Percentiles rank a stretch among this genome's conserved stretches.
Evolutionary conservation across 2,797 vertebrate genomes (phyloP).

Genomic region (Cynopterus sphinx): DNA sequence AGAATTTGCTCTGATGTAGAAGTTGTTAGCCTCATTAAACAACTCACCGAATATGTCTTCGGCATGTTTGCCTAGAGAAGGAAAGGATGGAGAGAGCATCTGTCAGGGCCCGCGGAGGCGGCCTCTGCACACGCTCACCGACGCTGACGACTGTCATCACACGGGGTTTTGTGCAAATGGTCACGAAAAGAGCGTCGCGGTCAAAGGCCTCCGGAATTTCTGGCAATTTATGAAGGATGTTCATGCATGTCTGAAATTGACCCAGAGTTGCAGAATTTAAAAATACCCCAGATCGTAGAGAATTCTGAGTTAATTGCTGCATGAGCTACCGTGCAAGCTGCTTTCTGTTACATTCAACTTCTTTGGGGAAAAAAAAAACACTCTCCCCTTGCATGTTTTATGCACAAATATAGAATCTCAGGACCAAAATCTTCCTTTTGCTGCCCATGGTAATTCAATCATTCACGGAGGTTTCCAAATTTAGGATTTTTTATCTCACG

Average conservation of each 20-base stretch:
- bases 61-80: slow-evolving; percentile 94
- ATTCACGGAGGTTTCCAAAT: neutral
- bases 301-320: neutral
- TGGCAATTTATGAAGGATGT: neutral
- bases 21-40: slow-evolving; percentile 97
- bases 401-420: neutral
- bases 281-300: neutral
- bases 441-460: slow-evolving; percentile 17
- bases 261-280: neutral
- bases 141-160: neutral
- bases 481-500: neutral
- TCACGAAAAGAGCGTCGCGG: neutral
- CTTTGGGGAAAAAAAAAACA: neutral
- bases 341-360: neutral
- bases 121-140: neutral
- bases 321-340: neutral
- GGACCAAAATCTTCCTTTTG: neutral
- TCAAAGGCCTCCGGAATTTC: neutral
- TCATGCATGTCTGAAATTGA: neutral
- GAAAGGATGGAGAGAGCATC: slow-evolving; percentile 66
- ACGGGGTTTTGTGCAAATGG: neutral
- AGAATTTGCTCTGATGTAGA: slow-evolving; percentile 97
- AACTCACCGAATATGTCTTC: slow-evolving; percentile 99
- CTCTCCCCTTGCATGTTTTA: slow-evolving; percentile 12
- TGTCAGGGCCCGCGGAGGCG: neutral